Percentiles rank a stretch among this genome's conserved stretches.
These are phyloP conservation scores for Lathamus discolor DNA, from an alignment of 2,113 vertebrate species.

Conservation along the genomic window DNA sequence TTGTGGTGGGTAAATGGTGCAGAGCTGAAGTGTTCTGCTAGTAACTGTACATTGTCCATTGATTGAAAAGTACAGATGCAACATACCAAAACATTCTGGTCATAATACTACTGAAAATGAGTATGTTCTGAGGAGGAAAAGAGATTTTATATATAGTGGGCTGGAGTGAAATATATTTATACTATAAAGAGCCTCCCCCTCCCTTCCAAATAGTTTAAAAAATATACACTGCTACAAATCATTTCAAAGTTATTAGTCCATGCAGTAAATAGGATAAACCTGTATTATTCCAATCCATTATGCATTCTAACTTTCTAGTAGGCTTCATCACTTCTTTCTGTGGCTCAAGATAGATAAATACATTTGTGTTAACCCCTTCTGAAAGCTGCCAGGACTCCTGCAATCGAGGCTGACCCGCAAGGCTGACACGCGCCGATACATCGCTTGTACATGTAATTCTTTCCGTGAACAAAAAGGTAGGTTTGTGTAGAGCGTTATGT, in stretches of 20 bases:
- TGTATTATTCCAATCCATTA: background rate
- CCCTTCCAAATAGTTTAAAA: conserved; percentile 37
- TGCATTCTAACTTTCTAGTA: background rate
- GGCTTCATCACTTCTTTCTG: background rate
- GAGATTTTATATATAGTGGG: conserved; percentile 57
- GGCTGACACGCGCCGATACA: background rate
- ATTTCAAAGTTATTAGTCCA: conserved; percentile 3
- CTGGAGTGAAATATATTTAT: conserved; percentile 61
- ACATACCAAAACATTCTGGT: conserved; percentile 57
- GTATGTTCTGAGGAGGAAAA: background rate
- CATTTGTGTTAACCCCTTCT: conserved; percentile 22
- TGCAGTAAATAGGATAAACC: background rate
- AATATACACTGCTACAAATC: background rate
- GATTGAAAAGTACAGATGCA: background rate
- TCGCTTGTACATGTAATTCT: background rate
- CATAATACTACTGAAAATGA: conserved; percentile 35
- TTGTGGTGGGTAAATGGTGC: conserved; percentile 6
- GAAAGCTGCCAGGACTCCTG: conserved; percentile 45
- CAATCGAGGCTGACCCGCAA: background rate
- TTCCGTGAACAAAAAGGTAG: conserved; percentile 25
- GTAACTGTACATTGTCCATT: background rate
- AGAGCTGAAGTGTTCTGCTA: background rate
- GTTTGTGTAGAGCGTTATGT: background rate
- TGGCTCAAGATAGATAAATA: background rate
- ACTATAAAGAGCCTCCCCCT: conserved; percentile 52